Evolutionary conservation across 2,888 invertebrate species (phyloP), one percentile per base, ranked within the genome.

Genomic region (Drosophila koepferae): DNA sequence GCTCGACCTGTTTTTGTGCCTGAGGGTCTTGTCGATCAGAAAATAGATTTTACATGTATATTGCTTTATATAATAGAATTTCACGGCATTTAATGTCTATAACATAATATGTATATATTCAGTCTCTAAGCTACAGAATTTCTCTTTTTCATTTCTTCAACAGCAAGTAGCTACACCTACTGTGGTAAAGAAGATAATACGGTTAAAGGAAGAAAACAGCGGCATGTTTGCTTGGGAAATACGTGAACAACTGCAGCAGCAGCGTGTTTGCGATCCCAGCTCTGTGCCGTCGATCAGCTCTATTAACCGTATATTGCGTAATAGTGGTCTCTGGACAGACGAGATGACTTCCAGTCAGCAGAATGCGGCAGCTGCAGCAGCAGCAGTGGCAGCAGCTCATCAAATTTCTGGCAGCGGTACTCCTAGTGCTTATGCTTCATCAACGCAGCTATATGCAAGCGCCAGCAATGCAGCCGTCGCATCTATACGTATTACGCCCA

Each of bases 161-260:
- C 95, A 98, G 97, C 98, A 98, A 97, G 98, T 98, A 75, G 98
- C 98, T 74, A 98, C 99, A 5, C 98, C 98, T 2, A 97, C 98
- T 0, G 98, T 99, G 1, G 98, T 99, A 16, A 97, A 98, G 94
- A 97, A 98, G 94, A 99, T 99, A 82, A 95, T 98, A 40, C 96
- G 98, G 7, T 95, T 98, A 88, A 99, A 99, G 92, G 97, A 98
- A 91, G 98, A 98, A 92, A 98, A 98, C 93, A 98, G 98, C 0
- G 97, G 98, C 7, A 97, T 98, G 96, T 98, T 99, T 93, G 98
- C 98, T 12, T 99, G 98, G 98, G 99, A 99, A 94, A 98, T 99
- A 78, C 95, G 98, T 0, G 97, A 99, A 93, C 96, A 97, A 86
- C 94, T 99, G 77, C 95, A 98, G 63, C 95, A 97, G 53, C 98